phyloP scores from a whole-genome alignment of 2,797 vertebrate species.

The Muscicapa comitata region DNA sequence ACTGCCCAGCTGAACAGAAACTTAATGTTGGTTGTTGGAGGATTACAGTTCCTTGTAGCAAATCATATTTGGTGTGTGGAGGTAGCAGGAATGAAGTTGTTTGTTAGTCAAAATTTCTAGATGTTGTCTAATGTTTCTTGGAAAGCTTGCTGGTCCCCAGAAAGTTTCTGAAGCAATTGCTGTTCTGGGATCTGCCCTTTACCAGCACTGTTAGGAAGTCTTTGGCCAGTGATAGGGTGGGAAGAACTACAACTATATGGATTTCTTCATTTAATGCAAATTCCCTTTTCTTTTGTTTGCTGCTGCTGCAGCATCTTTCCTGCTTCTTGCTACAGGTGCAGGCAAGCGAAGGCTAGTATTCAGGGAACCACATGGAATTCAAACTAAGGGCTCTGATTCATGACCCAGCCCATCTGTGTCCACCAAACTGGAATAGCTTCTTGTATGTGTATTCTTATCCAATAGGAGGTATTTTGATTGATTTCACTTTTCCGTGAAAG shows the following conservation, averaged over 20 bases:
- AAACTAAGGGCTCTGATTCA: neutral
- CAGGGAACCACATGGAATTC: neutral
- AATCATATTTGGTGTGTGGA: neutral
- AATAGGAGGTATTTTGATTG: neutral
- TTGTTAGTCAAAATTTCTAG: neutral
- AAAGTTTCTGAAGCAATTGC: neutral
- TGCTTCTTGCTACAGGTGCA: neutral
- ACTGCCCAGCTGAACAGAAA: neutral
- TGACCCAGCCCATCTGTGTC: neutral
- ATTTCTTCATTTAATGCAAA: neutral
- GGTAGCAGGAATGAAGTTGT: neutral
- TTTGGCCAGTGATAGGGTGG: neutral
- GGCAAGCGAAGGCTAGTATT: fast-evolving
- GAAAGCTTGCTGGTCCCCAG: neutral
- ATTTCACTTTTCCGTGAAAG: neutral
- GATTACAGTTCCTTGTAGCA: neutral
- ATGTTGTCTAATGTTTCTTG: neutral
- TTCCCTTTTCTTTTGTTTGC: neutral
- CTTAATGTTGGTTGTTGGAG: neutral
- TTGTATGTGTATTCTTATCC: neutral
- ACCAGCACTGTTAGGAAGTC: neutral
- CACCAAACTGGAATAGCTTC: neutral
- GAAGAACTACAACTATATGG: neutral
- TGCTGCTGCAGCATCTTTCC: neutral
- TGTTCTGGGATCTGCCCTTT: neutral